A percentile compares a stretch with the other conserved stretches of the same genome.
phyloP scores from a whole-genome alignment of 1,140 invertebrate genomes.

The Caenorhabditis inopinata region DNA sequence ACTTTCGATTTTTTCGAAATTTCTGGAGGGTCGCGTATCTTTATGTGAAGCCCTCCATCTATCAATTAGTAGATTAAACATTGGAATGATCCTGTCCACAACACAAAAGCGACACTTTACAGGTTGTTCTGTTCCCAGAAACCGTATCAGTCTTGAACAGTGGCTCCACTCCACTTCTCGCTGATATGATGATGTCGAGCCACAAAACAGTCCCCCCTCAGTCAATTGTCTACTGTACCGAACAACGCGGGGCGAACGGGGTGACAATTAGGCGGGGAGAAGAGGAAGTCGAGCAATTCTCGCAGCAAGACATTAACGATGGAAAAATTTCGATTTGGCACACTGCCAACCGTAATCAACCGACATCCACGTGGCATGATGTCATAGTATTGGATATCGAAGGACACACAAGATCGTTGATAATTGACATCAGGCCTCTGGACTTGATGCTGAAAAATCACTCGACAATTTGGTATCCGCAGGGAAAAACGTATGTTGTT shows the following conservation, averaged over 20 bases:
- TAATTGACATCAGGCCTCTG: slow-evolving; percentile 57
- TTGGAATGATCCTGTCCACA: too few species aligned
- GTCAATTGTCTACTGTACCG: slow-evolving; percentile 51
- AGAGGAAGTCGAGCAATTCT: slow-evolving; percentile 5
- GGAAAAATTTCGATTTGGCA: slow-evolving; percentile 20
- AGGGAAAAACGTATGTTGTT: slow-evolving; percentile 64
- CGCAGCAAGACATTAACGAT: slow-evolving; percentile 1
- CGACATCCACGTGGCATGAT: slow-evolving; percentile 29
- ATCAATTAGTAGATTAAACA: too few species aligned
- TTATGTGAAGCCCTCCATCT: too few species aligned
- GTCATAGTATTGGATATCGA: slow-evolving; percentile 48
- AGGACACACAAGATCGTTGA: slow-evolving; percentile 52
- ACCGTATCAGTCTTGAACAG: slow-evolving; percentile 56
- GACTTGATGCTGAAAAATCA: slow-evolving; percentile 61
- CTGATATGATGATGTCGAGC: slow-evolving; percentile 45
- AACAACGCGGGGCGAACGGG: slow-evolving; percentile 31
- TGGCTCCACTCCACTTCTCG: slow-evolving; percentile 43
- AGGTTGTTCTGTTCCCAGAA: slow-evolving; percentile 48
- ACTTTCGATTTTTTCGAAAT: too few species aligned
- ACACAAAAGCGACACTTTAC: too few species aligned
- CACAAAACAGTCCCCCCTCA: slow-evolving; percentile 34
- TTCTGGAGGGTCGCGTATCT: too few species aligned
- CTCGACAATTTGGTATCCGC: slow-evolving; percentile 56
- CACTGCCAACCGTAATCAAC: not conserved
- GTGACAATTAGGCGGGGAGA: not conserved